Conservation (phyloP, 2,113 vertebrate genomes). For the Xenus cinereus region DNA sequence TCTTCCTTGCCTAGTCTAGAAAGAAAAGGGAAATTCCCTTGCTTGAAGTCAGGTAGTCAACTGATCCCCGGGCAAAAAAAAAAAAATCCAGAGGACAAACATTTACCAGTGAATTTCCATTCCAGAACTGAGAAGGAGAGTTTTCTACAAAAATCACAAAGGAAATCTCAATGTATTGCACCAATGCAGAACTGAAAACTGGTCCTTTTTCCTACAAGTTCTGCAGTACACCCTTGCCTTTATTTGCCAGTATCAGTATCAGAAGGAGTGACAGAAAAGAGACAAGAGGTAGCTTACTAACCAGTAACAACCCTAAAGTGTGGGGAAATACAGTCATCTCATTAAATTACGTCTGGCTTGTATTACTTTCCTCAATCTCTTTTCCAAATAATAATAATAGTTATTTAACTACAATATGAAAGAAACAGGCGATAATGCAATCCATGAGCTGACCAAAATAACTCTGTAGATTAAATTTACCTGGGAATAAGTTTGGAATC, state of each 20-base stretch:
- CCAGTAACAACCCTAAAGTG: background rate
- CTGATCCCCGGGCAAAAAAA: constrained; percentile 2
- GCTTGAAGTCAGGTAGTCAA: background rate
- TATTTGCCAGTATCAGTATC: background rate
- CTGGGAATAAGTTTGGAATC: background rate
- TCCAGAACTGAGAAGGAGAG: background rate
- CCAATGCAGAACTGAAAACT: background rate
- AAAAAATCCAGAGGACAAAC: constrained; percentile 29
- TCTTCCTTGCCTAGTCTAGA: background rate
- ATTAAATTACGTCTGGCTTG: background rate
- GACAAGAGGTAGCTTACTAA: background rate
- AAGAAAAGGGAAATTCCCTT: constrained; percentile 48
- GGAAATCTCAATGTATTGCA: background rate
- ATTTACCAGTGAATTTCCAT: constrained; percentile 56
- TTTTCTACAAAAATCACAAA: background rate
- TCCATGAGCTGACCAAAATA: background rate
- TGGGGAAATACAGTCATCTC: background rate
- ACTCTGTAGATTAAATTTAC: background rate
- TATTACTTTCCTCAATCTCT: background rate
- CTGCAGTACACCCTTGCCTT: background rate
- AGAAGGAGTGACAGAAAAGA: background rate
- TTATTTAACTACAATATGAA: background rate
- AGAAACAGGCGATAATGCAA: background rate
- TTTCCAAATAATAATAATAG: background rate
- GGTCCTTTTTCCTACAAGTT: background rate